These are phyloP conservation scores for Endotricha flammealis DNA, from an alignment of 2,888 invertebrate genomes.

Conservation along the genomic window DNA sequence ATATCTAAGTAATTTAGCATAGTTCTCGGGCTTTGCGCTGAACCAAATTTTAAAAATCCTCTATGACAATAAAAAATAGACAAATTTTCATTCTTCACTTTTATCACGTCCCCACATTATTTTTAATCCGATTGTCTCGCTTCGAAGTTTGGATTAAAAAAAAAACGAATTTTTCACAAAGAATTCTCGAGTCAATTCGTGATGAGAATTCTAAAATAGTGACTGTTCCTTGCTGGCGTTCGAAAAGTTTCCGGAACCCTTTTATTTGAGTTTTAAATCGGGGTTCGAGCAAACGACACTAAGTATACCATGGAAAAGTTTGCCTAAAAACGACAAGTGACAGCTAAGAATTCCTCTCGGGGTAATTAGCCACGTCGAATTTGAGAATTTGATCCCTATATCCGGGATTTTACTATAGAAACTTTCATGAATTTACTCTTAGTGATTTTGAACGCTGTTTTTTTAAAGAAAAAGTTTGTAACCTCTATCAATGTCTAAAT, in stretches of 20 bases:
- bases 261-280: constrained; percentile 9
- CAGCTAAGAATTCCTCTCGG: constrained; percentile 1
- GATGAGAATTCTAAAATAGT: constrained; percentile 37
- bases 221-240: constrained; percentile 30
- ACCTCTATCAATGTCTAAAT: constrained; percentile 45
- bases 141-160: constrained; percentile 38
- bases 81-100: constrained; percentile 30
- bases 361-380: constrained; percentile 1
- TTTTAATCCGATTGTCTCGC: constrained; percentile 44
- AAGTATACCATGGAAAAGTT: constrained; percentile 7
- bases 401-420: not conserved
- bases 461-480: constrained; percentile 14
- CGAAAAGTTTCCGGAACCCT: constrained; percentile 16
- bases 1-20: constrained; percentile 63
- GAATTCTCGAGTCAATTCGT: constrained; percentile 37
- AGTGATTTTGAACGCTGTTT: constrained; percentile 14
- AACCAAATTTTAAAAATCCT: constrained; percentile 47
- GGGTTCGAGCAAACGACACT: not conserved
- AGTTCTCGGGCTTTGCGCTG: constrained; percentile 52
- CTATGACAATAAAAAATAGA: constrained; percentile 57
- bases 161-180: constrained; percentile 45
- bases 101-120: constrained; percentile 44
- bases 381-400: constrained; percentile 3
- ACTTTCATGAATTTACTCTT: not conserved
- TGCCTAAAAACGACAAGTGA: constrained; percentile 3